Base-by-base conservation (phyloP, 1,140 invertebrate species). In the Lepeophtheirus salmonis region DNA sequence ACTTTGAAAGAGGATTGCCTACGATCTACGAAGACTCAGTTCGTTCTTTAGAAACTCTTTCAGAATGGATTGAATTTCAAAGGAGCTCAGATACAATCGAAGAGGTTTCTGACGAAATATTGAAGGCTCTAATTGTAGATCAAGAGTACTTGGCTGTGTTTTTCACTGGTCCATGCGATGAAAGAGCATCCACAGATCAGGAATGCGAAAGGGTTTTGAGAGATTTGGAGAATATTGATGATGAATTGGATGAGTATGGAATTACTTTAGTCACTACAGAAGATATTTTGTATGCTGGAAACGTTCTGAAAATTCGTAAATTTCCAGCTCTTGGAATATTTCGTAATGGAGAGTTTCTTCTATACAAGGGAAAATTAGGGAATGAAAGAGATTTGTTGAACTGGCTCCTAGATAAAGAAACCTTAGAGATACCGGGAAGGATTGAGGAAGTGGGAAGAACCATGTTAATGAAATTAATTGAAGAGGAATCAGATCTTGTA, bases 211-310 rank as follows among this genome's bases (percentile, higher is more conserved):
- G 81, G 63, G 84, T 89, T 58, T 72, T 91, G 14, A 79, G 84
- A 13, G 86, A 89, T 68, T 70, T 94, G 56, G 89, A 94, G 69
- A 88, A 89, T 65, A 89, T 92, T 65, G 89, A 95, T 67, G 89
- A 92, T 70, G 89, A 92, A 70, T 72, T 90, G 0, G 89, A 92
- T 69, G 88, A 91, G 72, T 84, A 84, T 63, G 89, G 89, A 50
- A 92, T 94, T 64, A 83, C 90, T 61, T 90, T 94, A 70, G 88
- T 92, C 0, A 91, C 91, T 70, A 94, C 89, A 1, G 80, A 86
- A 66, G 78, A 65, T 23, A 63, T 61, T 13, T 54, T 54, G 53
- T 68, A 55, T 51, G 88, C 88, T 0, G 56, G 67, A 20, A 89
- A 86, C 70, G 86, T 88, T 70, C 77, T 87, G 65, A 82, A 82